phyloP scores from a whole-genome alignment of 2,113 vertebrate genomes.

The Campylorhamphus procurvoides region DNA sequence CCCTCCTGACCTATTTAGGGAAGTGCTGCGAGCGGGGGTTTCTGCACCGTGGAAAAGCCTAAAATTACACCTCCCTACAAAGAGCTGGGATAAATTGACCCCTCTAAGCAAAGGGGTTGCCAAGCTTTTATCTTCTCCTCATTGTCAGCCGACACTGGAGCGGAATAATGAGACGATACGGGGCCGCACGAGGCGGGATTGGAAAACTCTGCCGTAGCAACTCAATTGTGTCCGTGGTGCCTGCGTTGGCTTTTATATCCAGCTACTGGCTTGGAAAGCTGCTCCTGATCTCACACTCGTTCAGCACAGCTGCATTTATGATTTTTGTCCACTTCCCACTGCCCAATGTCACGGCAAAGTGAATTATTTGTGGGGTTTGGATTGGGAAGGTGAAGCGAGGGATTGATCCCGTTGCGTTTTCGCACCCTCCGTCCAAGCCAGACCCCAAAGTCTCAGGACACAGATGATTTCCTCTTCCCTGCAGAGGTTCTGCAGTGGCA shows the following conservation, averaged over 20 bases:
- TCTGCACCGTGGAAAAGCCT: background rate
- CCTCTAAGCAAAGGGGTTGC: conserved; percentile 15
- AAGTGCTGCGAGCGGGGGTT: background rate
- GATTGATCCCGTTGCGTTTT: background rate
- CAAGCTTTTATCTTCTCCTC: conserved; percentile 49
- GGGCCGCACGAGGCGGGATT: background rate
- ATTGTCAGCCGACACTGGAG: conserved; percentile 37
- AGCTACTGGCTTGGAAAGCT: conserved; percentile 26
- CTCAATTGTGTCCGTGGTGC: conserved; percentile 29
- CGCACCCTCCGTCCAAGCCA: background rate
- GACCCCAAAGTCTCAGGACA: background rate
- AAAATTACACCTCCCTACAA: background rate
- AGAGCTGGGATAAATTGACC: conserved; percentile 24
- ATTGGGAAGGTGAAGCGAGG: background rate
- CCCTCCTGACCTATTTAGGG: background rate
- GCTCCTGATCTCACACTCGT: background rate
- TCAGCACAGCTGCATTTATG: background rate
- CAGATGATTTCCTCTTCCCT: conserved; percentile 1
- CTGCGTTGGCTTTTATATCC: background rate
- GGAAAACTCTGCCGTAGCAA: conserved; percentile 53
- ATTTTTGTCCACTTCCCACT: background rate
- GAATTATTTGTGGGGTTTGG: background rate
- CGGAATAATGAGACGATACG: conserved; percentile 14
- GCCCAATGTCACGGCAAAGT: rapidly evolving
- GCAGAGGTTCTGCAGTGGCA: background rate